Evolutionary conservation across 2,113 vertebrate genomes (phyloP).

Genomic region (Pica pica): DNA sequence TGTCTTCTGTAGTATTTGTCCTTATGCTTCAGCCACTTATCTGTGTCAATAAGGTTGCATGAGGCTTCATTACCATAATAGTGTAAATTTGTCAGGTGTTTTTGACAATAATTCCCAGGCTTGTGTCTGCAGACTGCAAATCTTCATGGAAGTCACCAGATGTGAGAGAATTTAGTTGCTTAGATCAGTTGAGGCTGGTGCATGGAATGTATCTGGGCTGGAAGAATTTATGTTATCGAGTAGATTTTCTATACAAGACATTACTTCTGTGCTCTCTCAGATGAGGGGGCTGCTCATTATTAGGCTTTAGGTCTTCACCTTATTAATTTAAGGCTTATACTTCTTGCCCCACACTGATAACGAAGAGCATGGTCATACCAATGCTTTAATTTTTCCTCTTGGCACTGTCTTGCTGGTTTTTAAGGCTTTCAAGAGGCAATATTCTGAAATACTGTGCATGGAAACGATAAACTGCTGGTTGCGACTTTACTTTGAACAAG

Average conservation of each 20-base stretch:
- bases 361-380: background rate
- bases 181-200: background rate
- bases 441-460: constrained; percentile 68
- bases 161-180: background rate
- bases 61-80: background rate
- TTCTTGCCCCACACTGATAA: constrained; percentile 21
- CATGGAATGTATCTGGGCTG: background rate
- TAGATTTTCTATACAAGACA: constrained; percentile 15
- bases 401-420: background rate
- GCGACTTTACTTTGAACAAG: constrained; percentile 73
- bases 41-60: background rate
- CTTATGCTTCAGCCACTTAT: background rate
- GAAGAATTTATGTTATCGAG: constrained; percentile 2
- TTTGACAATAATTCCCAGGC: background rate
- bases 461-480: constrained; percentile 78
- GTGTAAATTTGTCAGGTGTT: background rate
- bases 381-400: constrained; percentile 43
- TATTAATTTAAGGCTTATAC: constrained; percentile 21
- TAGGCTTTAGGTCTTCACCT: constrained; percentile 28
- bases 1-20: background rate
- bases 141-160: background rate
- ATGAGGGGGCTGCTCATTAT: constrained; percentile 6
- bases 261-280: constrained; percentile 4
- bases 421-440: constrained; percentile 67
- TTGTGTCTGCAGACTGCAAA: background rate